Conservation (phyloP, 2,888 invertebrate genomes). For the Oscheius sp. region DNA sequence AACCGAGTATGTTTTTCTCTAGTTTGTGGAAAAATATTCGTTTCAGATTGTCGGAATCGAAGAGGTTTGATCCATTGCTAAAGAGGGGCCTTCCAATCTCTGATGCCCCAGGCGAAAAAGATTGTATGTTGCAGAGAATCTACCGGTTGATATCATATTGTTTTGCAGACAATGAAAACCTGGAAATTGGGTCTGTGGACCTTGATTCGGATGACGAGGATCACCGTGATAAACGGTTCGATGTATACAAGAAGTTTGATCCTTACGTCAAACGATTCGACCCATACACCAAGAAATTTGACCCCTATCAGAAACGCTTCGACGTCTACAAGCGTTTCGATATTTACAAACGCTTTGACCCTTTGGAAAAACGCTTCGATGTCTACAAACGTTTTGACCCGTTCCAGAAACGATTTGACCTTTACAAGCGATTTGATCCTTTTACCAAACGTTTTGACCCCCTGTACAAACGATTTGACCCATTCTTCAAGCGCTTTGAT, state of each 20-base stretch:
- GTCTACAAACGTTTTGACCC: constrained; percentile 29
- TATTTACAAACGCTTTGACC: constrained; percentile 41
- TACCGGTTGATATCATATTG: background rate
- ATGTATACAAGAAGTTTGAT: constrained; percentile 39
- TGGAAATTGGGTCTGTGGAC: constrained; percentile 6
- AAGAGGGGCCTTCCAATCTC: constrained; percentile 28
- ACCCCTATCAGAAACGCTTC: constrained; percentile 38
- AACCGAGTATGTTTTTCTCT: constrained; percentile 9
- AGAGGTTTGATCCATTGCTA: constrained; percentile 16
- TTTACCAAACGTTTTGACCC: constrained; percentile 42
- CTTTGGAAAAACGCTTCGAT: constrained; percentile 35
- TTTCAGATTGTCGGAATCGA: background rate
- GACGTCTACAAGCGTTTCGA: constrained; percentile 39
- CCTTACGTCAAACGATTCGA: constrained; percentile 34
- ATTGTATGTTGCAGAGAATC: background rate
- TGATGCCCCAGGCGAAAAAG: constrained; percentile 3
- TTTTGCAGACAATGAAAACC: constrained; percentile 22
- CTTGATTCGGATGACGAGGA: background rate
- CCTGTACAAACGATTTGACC: constrained; percentile 41
- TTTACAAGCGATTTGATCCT: constrained; percentile 43
- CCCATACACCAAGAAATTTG: constrained; percentile 34
- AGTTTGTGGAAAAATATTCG: background rate
- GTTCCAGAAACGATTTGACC: constrained; percentile 32
- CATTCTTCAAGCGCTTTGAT: constrained; percentile 40
- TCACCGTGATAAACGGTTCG: constrained; percentile 38